Evolutionary conservation across 2,797 vertebrate genomes (phyloP).

Genomic region (Leuciscus waleckii): DNA sequence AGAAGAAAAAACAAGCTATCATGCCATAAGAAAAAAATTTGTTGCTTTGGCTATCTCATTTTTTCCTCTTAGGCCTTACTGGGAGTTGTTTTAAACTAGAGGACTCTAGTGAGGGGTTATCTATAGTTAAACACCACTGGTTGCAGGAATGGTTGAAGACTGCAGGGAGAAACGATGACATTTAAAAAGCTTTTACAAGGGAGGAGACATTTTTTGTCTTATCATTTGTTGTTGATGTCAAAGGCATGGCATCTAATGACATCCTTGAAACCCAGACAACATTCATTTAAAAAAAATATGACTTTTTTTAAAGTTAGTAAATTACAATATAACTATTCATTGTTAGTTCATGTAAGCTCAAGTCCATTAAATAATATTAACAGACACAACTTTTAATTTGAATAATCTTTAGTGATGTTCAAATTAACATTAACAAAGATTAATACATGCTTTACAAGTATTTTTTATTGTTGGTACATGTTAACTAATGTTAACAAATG

Average conservation of each 20-base stretch:
- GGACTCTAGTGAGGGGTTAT: neutral
- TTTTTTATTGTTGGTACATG: too few species aligned
- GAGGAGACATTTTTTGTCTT: neutral
- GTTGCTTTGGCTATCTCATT: neutral
- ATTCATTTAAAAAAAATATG: too few species aligned
- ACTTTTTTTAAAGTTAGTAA: too few species aligned
- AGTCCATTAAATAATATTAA: too few species aligned
- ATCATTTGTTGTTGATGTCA: neutral
- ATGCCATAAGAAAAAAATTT: neutral
- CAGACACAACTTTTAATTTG: too few species aligned
- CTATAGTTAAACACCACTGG: neutral
- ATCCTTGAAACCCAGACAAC: neutral
- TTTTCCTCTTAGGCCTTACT: neutral
- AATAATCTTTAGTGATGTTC: too few species aligned
- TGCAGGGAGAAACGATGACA: neutral
- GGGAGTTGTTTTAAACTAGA: slow-evolving; percentile 2
- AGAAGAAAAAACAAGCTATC: neutral
- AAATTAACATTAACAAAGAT: too few species aligned
- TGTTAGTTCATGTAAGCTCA: too few species aligned
- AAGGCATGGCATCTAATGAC: neutral
- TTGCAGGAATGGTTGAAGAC: neutral
- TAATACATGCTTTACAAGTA: too few species aligned
- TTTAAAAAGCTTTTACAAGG: neutral
- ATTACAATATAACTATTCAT: too few species aligned
- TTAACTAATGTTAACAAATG: too few species aligned